Evolutionary conservation across 2,113 vertebrate genomes (phyloP).

Genomic region (Chrysemys picta): DNA sequence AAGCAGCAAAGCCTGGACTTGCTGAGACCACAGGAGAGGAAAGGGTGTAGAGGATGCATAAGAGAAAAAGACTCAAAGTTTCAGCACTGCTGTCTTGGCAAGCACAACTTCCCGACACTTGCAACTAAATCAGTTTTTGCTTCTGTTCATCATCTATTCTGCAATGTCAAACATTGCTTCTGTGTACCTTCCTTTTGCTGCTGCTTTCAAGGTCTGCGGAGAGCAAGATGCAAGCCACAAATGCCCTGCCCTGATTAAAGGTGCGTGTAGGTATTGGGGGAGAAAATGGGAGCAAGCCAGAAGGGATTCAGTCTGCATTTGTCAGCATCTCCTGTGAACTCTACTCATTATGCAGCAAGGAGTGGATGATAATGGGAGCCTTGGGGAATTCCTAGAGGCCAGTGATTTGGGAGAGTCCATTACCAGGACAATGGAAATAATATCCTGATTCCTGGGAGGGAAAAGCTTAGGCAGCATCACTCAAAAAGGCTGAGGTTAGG

Average conservation of each 20-base stretch:
- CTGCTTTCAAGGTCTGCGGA: background rate
- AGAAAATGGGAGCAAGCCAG: background rate
- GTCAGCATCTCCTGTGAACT: background rate
- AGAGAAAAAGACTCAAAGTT: background rate
- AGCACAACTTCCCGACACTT: rapidly evolving
- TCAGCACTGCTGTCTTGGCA: background rate
- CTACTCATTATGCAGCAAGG: rapidly evolving
- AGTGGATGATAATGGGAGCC: rapidly evolving
- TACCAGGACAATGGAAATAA: background rate
- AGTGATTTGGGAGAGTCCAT: rapidly evolving
- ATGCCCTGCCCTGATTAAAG: background rate
- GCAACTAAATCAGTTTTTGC: background rate
- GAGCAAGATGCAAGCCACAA: rapidly evolving
- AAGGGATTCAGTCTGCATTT: rapidly evolving
- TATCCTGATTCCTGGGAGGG: background rate
- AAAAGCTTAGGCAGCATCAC: background rate
- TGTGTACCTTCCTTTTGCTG: background rate
- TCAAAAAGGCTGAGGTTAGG: background rate
- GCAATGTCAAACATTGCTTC: rapidly evolving
- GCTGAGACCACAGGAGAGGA: background rate
- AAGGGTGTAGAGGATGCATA: background rate
- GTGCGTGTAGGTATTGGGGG: rapidly evolving
- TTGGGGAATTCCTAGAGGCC: rapidly evolving
- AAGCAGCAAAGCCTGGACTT: background rate
- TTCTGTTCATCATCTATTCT: background rate